Base-by-base conservation (phyloP, 1,140 invertebrate species). In the Tetraneura akinire region DNA sequence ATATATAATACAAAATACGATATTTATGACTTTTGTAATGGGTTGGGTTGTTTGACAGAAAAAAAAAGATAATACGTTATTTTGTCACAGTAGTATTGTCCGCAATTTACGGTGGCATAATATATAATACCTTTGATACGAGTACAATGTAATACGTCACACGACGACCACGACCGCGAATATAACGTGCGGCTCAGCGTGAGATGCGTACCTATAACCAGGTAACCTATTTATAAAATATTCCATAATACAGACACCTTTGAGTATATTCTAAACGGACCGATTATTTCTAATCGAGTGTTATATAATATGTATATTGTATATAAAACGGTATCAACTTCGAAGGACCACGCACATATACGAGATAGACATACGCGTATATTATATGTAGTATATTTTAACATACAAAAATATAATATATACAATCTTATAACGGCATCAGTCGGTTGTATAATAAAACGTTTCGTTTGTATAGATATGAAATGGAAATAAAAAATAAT, bases 31-130 rank as follows among this genome's bases (percentile, higher is more conserved):
- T 42, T 16, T n/a, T 1, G 60, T 32, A 32, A 8, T 37, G 37
- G 37, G n/a, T 13, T 10, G 1, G 18, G 62, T 42, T 21, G 32
- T 21, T 45, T 21, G 13, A 42, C n/a, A 2, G 8, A 37, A 37
- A 37, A 37, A 3, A 45, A 66, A 66, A 64, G 29, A 16, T 32
- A 64, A 66, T 66, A 64, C 8, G 62, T 66, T 42, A 66, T 66
- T 66, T 66, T n/a, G 62, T 66, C 29, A 64, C 62, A n/a, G 3
- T 2, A 8, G 11, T 37, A 37, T 37, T 37, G 18, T 64, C 62
- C 32, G 21, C 62, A 42, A 9, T 66, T 42, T n/a, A 23, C 62
- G n/a, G 32, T 13, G 37, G 32, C 62, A 62, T 29, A 29, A 26
- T 55, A 6, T 60, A 26, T 14, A 26, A 60, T 23, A 60, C 21